Base-by-base conservation (phyloP, 2,888 invertebrate genomes). In the Diaphora mendica region DNA sequence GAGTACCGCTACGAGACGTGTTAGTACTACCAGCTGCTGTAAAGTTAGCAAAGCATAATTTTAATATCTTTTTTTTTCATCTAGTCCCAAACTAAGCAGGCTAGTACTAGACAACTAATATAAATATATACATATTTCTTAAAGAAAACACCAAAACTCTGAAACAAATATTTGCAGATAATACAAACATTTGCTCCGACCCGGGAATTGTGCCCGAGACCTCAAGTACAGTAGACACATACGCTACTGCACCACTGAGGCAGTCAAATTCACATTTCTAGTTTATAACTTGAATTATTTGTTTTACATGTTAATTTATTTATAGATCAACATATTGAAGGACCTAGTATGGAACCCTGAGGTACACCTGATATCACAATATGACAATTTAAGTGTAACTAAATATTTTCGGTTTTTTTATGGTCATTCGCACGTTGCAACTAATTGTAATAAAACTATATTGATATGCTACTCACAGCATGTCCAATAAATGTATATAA, bases 1-100 rank as follows among this genome's bases (percentile, higher is more conserved):
- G 92, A 13, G 92, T 84, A 71, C 89, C 86, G 39, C 89, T 78
- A 70, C 94, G 92, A 0, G 92, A 91, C 70, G 89, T 85, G 79
- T 68, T 80, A 2, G 89, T 91, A 62, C 92, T 91, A 77, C 89
- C 88, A 78, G 77, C 39, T 75, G 79, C 88, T 76, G 59, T 3
- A 42, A 48, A 42, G 8, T 59, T 26, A 26, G 2, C 62, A 62
- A 55, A 30, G 7, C 17, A 1, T 59, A 13, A 15, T 30, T 26
- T 62, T 30, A 62, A 15, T 62, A 1, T 23, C 9, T 2, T 11
- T 11, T 11, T 39, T 39, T 11, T 39, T 11, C 11, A 39, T 39
- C 39, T 39, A 39, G 39, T 3, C 39, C 39, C 39, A 39, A 39
- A 39, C 39, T 39, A 39, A 39, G 39, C 39, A 39, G 39, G 9